Percentiles rank a stretch among this genome's conserved stretches.
Conservation (phyloP, 2,797 vertebrate genomes). For the Falco concolor region DNA sequence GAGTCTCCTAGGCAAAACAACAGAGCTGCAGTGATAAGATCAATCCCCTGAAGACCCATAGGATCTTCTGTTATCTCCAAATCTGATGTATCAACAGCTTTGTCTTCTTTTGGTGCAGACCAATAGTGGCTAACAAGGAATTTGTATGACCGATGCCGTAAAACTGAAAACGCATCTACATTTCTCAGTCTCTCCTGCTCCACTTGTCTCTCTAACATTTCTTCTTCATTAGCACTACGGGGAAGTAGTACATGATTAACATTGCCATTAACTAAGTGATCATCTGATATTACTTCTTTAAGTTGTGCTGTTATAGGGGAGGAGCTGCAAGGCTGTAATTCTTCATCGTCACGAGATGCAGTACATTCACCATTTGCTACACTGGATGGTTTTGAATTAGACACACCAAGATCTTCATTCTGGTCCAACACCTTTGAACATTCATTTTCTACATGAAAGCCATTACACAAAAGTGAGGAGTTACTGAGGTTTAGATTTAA, state of each 20-base stretch:
- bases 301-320: slow-evolving; percentile 74
- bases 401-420: slow-evolving; percentile 62
- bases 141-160: slow-evolving; percentile 79
- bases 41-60: slow-evolving; percentile 96
- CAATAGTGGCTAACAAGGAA: slow-evolving; percentile 85
- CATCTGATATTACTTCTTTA: slow-evolving; percentile 74
- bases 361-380: slow-evolving; percentile 68
- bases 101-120: slow-evolving; percentile 91
- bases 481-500: slow-evolving; percentile 53
- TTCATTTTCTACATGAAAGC: slow-evolving; percentile 75
- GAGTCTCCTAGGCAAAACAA: slow-evolving; percentile 97
- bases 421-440: slow-evolving; percentile 52
- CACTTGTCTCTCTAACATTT: slow-evolving; percentile 82
- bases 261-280: slow-evolving; percentile 81
- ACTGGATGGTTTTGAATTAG: slow-evolving; percentile 64
- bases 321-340: slow-evolving; percentile 75
- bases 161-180: slow-evolving; percentile 83
- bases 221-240: slow-evolving; percentile 77
- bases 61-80: slow-evolving; percentile 93
- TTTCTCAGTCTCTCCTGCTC: slow-evolving; percentile 86
- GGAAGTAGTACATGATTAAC: slow-evolving; percentile 80
- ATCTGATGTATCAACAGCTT: slow-evolving; percentile 96
- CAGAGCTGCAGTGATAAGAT: slow-evolving; percentile 95
- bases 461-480: slow-evolving; percentile 78
- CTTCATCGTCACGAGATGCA: slow-evolving; percentile 60